These are phyloP conservation scores for Myiozetetes cayanensis DNA, from an alignment of 2,113 vertebrate species.

Conservation along the genomic window DNA sequence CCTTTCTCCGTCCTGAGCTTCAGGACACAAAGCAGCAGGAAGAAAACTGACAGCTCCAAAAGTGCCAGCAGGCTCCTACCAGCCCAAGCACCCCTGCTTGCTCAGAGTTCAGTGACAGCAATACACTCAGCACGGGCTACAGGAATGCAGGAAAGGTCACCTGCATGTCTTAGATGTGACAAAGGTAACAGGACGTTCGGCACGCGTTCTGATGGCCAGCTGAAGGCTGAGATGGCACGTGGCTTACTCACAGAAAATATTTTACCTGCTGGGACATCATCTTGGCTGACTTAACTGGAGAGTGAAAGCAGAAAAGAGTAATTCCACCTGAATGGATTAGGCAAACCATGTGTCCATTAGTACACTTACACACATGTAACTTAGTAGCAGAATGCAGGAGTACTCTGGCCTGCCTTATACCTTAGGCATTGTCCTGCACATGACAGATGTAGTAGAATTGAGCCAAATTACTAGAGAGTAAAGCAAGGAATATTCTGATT, in stretches of 20 bases:
- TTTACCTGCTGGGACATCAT: background rate
- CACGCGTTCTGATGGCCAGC: background rate
- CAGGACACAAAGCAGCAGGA: background rate
- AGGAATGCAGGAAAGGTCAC: background rate
- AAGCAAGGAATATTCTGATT: background rate
- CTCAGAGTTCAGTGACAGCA: background rate
- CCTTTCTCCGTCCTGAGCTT: background rate
- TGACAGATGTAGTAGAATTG: background rate
- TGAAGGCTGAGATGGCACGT: background rate
- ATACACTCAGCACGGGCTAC: rapidly evolving
- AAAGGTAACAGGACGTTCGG: background rate
- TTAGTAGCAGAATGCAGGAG: background rate
- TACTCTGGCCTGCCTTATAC: no score
- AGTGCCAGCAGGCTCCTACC: background rate
- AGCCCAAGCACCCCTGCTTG: background rate
- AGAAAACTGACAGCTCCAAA: background rate
- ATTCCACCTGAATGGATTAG: background rate
- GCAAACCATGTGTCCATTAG: background rate
- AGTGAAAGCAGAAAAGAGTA: background rate
- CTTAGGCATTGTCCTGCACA: background rate
- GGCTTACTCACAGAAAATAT: background rate
- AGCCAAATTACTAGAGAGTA: background rate
- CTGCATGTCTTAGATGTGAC: background rate
- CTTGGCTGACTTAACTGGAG: background rate
- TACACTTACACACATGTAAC: background rate